Base-by-base conservation (phyloP, 2,888 invertebrate genomes). In the Tetanocera ferruginea region DNA sequence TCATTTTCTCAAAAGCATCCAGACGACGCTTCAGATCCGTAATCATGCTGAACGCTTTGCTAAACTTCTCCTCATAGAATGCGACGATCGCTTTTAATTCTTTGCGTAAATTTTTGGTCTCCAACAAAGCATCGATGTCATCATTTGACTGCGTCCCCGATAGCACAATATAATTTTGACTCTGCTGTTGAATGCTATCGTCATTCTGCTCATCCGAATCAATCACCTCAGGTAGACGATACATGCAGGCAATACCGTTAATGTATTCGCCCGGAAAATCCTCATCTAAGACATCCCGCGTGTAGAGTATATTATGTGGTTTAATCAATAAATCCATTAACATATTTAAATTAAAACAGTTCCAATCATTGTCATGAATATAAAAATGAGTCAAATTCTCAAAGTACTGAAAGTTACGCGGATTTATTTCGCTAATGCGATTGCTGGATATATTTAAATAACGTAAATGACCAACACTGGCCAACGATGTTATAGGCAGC, bases 321-420 rank as follows among this genome's bases (percentile, higher is more conserved):
- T 78, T 79, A 8, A 88, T 85, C 0, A 88, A 78, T 6, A 87
- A 66, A 67, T 88, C 84, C 87, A 88, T 87, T 0, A 88, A 55
- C 31, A 80, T 60, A 11, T 79, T 79, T 3, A 88, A 81, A 79
- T 82, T 86, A n/a, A 83, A 88, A 43, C 88, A 88, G 78, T 87
- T 87, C 88, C 88, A 88, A 52, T 87, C 79, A 75, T 88, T 88
- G 2, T 78, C 83, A 31, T 88, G 86, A 43, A 88, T 85, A 71
- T 85, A 87, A 37, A 88, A 87, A 72, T 87, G 85, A 0, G 83
- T 84, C 0, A 88, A 75, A 6, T 85, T 82, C 8, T 84, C 80
- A 19, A 88, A 80, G 14, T 83, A 82, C 3, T 73, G 49, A 51
- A 86, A 87, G 1, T 82, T 78, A 19, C 79, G 71, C 5, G 85